A percentile compares a stretch with the other conserved stretches of the same genome.
phyloP scores from a whole-genome alignment of 30 jellyfish, hydroid and myxozoan genomes.

The Hydra vulgaris region DNA sequence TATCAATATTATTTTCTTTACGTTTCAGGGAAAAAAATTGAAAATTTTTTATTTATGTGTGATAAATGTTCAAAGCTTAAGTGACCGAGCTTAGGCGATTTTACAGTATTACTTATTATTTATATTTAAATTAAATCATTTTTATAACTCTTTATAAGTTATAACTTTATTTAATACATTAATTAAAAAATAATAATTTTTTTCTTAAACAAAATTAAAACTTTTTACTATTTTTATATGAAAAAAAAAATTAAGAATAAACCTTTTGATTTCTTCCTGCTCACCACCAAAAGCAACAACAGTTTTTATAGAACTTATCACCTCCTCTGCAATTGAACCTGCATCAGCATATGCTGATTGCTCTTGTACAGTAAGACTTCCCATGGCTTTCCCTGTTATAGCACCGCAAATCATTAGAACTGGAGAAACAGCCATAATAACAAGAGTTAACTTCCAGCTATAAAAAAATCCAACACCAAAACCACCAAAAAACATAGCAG shows the following conservation, averaged over 20 bases:
- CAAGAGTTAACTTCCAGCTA: constrained; percentile 76
- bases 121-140: too few species aligned
- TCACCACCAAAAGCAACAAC: constrained; percentile 91
- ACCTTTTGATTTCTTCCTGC: constrained; percentile 53
- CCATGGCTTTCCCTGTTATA: constrained; percentile 70
- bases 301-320: constrained; percentile 74
- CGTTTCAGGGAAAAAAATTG: too few species aligned
- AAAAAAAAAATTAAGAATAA: neutral
- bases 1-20: too few species aligned
- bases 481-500: constrained; percentile 58
- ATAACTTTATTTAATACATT: too few species aligned
- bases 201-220: too few species aligned
- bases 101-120: too few species aligned
- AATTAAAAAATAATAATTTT: too few species aligned
- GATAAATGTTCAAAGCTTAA: too few species aligned
- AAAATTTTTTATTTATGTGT: too few species aligned
- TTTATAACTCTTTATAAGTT: too few species aligned
- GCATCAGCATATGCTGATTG: constrained; percentile 91
- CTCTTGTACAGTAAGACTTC: constrained; percentile 43
- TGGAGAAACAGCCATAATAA: constrained; percentile 57
- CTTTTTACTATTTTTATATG: neutral
- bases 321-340: constrained; percentile 84
- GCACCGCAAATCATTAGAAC: constrained; percentile 54
- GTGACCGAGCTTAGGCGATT: too few species aligned
- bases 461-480: constrained; percentile 53